These are phyloP conservation scores for Parochlus steinenii DNA, from an alignment of 2,888 invertebrate genomes.

Conservation along the genomic window DNA sequence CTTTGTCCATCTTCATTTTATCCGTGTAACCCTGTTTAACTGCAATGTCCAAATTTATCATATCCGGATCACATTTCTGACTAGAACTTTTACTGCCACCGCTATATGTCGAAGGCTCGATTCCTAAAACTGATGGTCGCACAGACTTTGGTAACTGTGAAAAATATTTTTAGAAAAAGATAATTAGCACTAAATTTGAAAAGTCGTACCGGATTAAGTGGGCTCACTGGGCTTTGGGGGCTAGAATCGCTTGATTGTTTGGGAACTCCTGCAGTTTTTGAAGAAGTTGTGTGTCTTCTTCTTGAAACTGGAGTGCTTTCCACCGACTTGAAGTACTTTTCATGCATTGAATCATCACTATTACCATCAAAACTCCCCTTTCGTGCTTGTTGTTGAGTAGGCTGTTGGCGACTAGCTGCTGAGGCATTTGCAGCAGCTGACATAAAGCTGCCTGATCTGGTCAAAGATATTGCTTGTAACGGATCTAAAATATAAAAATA, in stretches of 20 bases:
- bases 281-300: conserved; percentile 28
- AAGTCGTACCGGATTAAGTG: no score
- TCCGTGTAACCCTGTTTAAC: conserved; percentile 17
- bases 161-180: no score
- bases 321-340: conserved; percentile 57
- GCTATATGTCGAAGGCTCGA: conserved; percentile 10
- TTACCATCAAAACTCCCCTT: conserved; percentile 34
- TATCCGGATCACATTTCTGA: conserved; percentile 17
- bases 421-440: conserved; percentile 19
- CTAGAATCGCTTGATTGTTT: conserved; percentile 46
- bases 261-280: conserved; percentile 25
- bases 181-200: no score
- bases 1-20: conserved; percentile 17
- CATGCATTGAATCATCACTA: conserved; percentile 68
- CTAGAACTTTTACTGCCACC: no score
- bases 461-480: conserved; percentile 18
- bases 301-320: conserved; percentile 49
- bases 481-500: no score
- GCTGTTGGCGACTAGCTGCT: conserved; percentile 11
- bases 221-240: conserved; percentile 42
- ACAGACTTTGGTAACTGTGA: conserved; percentile 6
- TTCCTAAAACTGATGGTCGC: conserved; percentile 14
- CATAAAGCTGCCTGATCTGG: conserved; percentile 29
- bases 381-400: conserved; percentile 27
- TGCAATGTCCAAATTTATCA: conserved; percentile 17